Conservation (phyloP, 2,113 vertebrate genomes). For the Chaetodon trifascialis region DNA sequence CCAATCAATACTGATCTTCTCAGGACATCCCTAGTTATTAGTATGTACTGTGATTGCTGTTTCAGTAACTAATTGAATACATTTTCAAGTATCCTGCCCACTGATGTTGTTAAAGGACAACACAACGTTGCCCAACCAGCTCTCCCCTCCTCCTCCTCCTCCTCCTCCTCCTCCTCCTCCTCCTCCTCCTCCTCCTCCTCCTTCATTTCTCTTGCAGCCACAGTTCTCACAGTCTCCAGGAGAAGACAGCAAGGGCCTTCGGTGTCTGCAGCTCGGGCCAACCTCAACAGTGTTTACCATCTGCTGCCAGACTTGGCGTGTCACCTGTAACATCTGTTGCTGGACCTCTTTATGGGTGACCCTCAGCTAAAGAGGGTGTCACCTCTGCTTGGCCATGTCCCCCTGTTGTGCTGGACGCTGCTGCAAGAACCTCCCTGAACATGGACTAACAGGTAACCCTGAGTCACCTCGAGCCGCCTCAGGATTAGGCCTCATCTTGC, state of each 20-base stretch:
- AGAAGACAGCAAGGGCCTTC: slow-evolving; percentile 25
- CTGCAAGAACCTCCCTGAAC: slow-evolving; percentile 21
- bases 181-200: not conserved
- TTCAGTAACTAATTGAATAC: not conserved
- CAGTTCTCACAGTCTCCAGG: slow-evolving; percentile 9
- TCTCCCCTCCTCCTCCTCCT: not conserved
- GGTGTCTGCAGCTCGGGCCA: slow-evolving; percentile 24
- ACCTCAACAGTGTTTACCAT: slow-evolving; percentile 53
- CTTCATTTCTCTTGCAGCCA: slow-evolving; percentile 6
- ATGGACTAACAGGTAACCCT: slow-evolving; percentile 8
- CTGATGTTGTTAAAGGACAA: too few relatives aligned
- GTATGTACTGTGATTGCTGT: not conserved
- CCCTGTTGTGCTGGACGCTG: slow-evolving; percentile 9
- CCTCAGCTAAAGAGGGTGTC: slow-evolving; percentile 61
- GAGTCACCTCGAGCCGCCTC: slow-evolving; percentile 35
- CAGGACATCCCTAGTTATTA: not conserved
- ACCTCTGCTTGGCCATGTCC: slow-evolving; percentile 47
- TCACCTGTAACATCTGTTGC: slow-evolving; percentile 72
- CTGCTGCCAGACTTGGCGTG: slow-evolving; percentile 58
- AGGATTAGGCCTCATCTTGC: slow-evolving; percentile 17
- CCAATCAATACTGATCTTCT: not conserved
- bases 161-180: not conserved
- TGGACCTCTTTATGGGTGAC: slow-evolving; percentile 57
- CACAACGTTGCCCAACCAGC: not conserved
- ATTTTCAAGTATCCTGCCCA: not conserved